Base-by-base conservation (phyloP, 1,140 invertebrate genomes). In the Aphaenogaster rudis region DNA sequence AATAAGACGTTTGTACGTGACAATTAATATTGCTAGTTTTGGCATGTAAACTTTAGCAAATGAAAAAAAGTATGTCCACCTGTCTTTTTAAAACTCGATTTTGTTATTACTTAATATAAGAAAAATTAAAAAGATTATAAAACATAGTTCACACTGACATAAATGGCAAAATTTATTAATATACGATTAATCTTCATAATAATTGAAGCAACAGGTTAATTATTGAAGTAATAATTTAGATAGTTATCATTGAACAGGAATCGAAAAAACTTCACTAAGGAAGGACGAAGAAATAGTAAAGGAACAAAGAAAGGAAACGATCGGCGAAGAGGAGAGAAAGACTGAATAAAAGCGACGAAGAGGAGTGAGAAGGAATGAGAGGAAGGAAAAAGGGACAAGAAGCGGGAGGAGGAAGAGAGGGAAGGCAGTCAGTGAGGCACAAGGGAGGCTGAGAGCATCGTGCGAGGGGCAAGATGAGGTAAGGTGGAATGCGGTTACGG, bases 401-500 rank as follows among this genome's bases (percentile, higher is more conserved):
- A 80, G 52, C 52, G 28, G 52, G 71, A 69, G 52, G 61, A 63
- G 48, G 54, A 63, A 66, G 77, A 63, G 57, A 88, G 66, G 42
- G 80, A 69, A 67, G 9, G 82, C 63, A 85, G 77, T 59, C 86
- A 88, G 87, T 86, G 84, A 91, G 42, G 77, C 59, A 54, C 45
- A 74, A 74, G 81, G 21, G 72, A 86, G 66, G 72, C 64, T 74
- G 87, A 57, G 74, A 50, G 69, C 74, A 66, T 64, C 61, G 81
- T 33, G 48, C 36, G 84, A 80, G 87, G 36, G 87, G 90, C 50
- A 91, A 87, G 82, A 72, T 74, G 90, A 85, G 86, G 66, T 64
- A 86, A 86, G 79, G 88, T 93, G 92, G 93, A 94, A 94, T 93
- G 93, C 87, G 92, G 93, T 93, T 94, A 93, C 93, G 93, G 93